These are phyloP conservation scores for Imbricaverruca yamaguchii DNA, from an alignment of 2,888 invertebrate species.

Conservation along the genomic window DNA sequence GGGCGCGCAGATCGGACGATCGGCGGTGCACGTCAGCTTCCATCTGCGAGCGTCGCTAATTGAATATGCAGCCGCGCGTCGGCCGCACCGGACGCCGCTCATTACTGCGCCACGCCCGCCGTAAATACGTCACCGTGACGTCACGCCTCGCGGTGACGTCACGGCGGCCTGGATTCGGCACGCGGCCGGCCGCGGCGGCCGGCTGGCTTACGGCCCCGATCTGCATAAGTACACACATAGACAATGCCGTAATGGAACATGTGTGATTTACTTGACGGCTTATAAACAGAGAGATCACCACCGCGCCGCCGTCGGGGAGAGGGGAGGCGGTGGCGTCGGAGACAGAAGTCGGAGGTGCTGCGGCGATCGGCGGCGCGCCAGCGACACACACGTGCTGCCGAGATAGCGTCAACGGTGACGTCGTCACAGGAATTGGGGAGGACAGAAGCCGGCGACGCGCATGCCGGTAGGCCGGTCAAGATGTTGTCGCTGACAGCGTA, in stretches of 20 bases:
- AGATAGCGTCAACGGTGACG: not conserved
- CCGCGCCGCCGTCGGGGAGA: not conserved
- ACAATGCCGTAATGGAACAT: slow-evolving; percentile 16
- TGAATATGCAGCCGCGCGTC: not conserved
- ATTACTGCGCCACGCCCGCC: not conserved
- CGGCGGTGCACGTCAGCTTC: not conserved
- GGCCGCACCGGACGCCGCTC: not conserved
- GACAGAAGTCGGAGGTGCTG: too few species aligned
- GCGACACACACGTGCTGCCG: not conserved
- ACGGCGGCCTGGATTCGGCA: not conserved
- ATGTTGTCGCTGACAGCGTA: too few species aligned
- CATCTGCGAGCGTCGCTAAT: not conserved
- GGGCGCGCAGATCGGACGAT: not conserved
- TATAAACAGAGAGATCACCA: slow-evolving; percentile 1
- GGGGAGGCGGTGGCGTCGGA: too few species aligned
- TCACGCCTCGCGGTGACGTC: not conserved
- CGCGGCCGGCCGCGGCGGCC: not conserved
- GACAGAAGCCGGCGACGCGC: not conserved
- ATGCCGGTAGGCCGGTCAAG: too few species aligned
- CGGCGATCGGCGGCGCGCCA: not conserved
- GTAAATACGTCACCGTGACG: not conserved
- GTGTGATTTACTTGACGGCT: not conserved
- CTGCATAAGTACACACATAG: slow-evolving; percentile 20
- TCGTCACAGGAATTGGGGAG: not conserved
- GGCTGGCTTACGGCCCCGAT: not conserved